These are phyloP conservation scores for Tragelaphus imberbis DNA, from an alignment of 2,113 vertebrate genomes.

Conservation along the genomic window DNA sequence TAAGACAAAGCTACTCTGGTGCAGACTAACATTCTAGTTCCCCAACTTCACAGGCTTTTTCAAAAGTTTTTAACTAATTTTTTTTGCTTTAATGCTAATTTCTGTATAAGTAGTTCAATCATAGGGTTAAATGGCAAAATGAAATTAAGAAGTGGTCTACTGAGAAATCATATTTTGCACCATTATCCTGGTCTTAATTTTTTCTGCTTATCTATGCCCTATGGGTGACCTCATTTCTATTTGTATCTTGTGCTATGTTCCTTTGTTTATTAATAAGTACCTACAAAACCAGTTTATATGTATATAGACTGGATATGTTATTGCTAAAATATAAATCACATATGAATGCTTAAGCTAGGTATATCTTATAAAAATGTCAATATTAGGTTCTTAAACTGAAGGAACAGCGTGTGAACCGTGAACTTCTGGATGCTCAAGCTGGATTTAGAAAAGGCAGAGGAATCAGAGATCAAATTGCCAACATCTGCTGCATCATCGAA, in stretches of 20 bases:
- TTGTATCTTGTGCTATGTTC: neutral
- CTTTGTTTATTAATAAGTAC: neutral
- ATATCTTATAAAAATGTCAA: neutral
- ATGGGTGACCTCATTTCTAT: neutral
- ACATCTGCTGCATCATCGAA: rapidly evolving
- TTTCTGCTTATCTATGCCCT: neutral
- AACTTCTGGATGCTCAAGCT: neutral
- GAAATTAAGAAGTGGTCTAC: neutral
- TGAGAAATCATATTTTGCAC: neutral
- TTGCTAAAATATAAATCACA: neutral
- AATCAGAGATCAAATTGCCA: neutral
- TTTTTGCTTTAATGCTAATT: neutral
- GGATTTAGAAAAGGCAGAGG: neutral
- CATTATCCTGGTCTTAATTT: neutral
- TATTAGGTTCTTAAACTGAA: neutral
- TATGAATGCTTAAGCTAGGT: neutral
- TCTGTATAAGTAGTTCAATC: neutral
- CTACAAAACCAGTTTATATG: neutral
- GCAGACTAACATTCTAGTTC: neutral
- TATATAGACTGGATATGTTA: neutral
- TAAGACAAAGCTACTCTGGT: neutral
- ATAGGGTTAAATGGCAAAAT: neutral
- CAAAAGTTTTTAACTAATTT: neutral
- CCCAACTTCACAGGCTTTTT: neutral
- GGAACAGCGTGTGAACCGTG: neutral